Evolutionary conservation across 2,797 vertebrate genomes (phyloP), one percentile per base, ranked within the genome.

Genomic region (Enteromius unitaeniatus): DNA sequence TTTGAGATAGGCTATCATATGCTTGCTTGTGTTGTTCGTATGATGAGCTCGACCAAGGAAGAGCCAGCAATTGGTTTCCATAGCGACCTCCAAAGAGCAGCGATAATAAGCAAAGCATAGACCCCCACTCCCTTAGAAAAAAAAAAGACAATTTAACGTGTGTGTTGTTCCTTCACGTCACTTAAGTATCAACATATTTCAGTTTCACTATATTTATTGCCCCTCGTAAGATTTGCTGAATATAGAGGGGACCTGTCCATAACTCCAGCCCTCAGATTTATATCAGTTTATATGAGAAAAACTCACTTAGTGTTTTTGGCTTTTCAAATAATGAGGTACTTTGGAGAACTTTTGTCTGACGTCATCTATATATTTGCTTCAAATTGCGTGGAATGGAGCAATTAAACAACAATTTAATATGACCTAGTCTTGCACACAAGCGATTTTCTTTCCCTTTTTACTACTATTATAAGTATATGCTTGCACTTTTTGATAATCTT

Each of bases 31-130:
- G 74, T 83, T 85, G 82, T 84, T 84, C 69, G 75, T 82, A 86
- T 84, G 81, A 88, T 82, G 81, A 85, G 82, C 86, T 82, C 47
- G n/a, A 84, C 73, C 79, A 87, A 82, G 84, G 70, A 82, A 85
- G 70, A 86, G 84, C 79, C 85, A 84, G 84, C 84, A 84, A 87
- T 73, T 82, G 87, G 87, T 89, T 89, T 88, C 88, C 88, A 89
- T 89, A 86, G 88, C 84, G 88, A 89, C 88, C 60, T 68, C 76
- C 82, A 84, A 87, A 86, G 86, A 88, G 75, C 62, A 82, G 64
- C 14, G 82, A 88, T 88, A 89, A 88, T 84, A 84, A 81, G 77
- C 87, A 83, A 82, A 76, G 60, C 74, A 83, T 76, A 65, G 78
- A 84, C 78, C 81, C 78, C 85, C 72, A 69, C 65, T 78, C 79